Evolutionary conservation across 2,797 vertebrate species (phyloP).

Genomic region (Diplodus puntazzo): DNA sequence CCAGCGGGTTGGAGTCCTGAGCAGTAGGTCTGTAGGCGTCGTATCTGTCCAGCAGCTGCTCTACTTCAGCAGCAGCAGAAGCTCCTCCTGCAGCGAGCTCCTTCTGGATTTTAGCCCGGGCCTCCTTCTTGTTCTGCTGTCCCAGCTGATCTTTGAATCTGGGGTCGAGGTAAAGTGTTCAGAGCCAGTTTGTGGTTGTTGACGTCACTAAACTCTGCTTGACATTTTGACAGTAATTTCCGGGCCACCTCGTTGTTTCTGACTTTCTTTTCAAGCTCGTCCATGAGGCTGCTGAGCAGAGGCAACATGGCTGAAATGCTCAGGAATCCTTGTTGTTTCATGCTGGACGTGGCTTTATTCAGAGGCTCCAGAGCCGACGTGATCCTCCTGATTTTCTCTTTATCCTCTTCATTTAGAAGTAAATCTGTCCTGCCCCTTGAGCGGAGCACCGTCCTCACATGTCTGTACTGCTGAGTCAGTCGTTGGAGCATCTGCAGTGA

Average conservation of each 20-base stretch:
- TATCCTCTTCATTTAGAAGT: not conserved
- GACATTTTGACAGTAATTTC: not conserved
- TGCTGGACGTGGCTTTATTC: not conserved
- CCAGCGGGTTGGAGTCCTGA: not conserved
- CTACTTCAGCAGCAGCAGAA: too few relatives aligned
- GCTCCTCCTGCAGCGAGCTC: not conserved
- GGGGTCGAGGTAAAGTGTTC: conserved; percentile 14
- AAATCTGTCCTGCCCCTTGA: not conserved
- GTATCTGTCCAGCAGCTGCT: not conserved
- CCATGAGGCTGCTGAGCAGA: not conserved
- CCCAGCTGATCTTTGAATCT: conserved; percentile 22
- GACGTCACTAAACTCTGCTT: not conserved
- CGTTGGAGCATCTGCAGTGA: conserved; percentile 8
- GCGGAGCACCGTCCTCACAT: not conserved
- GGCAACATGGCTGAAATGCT: conserved; percentile 17
- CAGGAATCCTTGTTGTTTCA: conserved; percentile 4
- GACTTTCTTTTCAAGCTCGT: not conserved
- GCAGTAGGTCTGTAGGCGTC: not conserved
- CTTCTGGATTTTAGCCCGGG: not conserved
- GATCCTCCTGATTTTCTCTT: not conserved
- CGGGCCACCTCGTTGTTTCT: not conserved
- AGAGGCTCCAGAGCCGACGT: conserved; percentile 6
- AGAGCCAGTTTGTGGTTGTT: not conserved
- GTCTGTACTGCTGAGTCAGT: not conserved
- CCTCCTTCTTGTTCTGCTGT: not conserved